Evolutionary conservation across 2,888 invertebrate genomes (phyloP).

Genomic region (Melolontha melolontha): DNA sequence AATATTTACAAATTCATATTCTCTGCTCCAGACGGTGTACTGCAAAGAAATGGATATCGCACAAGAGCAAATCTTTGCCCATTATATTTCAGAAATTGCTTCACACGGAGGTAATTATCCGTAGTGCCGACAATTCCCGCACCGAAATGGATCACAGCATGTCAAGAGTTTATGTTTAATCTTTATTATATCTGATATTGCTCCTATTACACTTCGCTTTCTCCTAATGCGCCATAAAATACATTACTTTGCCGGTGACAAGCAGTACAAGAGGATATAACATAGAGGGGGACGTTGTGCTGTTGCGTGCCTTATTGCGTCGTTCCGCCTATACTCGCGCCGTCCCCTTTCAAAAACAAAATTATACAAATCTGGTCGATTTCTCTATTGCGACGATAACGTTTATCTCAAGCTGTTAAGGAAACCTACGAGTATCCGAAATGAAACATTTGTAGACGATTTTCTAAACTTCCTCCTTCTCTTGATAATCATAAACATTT

Average conservation of each 20-base stretch:
- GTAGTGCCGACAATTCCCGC: conserved; percentile 31
- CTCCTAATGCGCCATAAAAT: conserved; percentile 46
- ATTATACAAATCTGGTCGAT: conserved; percentile 38
- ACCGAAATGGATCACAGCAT: conserved; percentile 40
- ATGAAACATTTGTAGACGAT: conserved; percentile 23
- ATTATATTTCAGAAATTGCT: conserved; percentile 40
- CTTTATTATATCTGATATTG: conserved; percentile 43
- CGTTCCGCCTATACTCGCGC: conserved; percentile 10
- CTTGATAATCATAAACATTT: conserved; percentile 26
- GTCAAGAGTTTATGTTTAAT: conserved; percentile 44
- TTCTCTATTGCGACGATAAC: conserved; percentile 36
- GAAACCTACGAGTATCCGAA: conserved; percentile 2
- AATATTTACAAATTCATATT: conserved; percentile 19
- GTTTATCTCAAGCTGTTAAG: conserved; percentile 19
- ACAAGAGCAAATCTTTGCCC: conserved; percentile 34
- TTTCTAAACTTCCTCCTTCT: conserved; percentile 11
- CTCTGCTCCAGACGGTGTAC: background rate
- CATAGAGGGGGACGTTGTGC: background rate
- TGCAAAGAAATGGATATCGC: conserved; percentile 4
- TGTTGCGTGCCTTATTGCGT: conserved; percentile 24
- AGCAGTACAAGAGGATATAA: conserved; percentile 18
- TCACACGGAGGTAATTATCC: conserved; percentile 36
- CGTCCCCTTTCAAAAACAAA: conserved; percentile 27
- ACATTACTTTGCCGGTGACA: conserved; percentile 46
- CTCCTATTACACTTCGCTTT: conserved; percentile 39